A percentile compares a stretch with the other conserved stretches of the same genome.
phyloP scores from a whole-genome alignment of 2,888 invertebrate genomes.

The Uropetala carovei region DNA sequence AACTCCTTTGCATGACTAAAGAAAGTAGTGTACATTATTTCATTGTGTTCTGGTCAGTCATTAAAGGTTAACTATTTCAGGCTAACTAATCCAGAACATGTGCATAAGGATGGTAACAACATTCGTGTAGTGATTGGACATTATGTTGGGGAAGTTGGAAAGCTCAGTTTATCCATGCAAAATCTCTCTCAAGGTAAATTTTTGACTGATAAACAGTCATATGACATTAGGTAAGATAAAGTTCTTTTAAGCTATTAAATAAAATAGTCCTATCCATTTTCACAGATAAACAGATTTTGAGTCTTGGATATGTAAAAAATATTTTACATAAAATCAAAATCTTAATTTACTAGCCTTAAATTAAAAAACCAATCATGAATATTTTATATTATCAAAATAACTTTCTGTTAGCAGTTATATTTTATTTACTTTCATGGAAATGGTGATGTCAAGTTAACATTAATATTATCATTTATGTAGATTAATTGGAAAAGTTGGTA shows the following conservation, averaged over 20 bases:
- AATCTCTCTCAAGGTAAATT: conserved; percentile 87
- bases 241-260: not conserved
- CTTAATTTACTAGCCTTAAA: too few species aligned
- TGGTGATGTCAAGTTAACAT: too few species aligned
- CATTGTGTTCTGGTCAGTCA: too few species aligned
- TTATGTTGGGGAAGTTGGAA: conserved; percentile 86
- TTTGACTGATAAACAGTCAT: not conserved
- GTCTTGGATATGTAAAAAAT: too few species aligned
- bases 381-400: not conserved
- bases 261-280: not conserved
- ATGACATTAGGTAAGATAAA: not conserved
- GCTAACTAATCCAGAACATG: conserved; percentile 75
- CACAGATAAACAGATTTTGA: not conserved
- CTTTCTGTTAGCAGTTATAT: too few species aligned
- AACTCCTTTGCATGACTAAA: too few species aligned
- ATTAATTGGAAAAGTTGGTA: too few species aligned
- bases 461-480: too few species aligned
- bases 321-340: too few species aligned
- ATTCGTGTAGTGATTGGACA: conserved; percentile 92
- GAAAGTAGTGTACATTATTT: too few species aligned
- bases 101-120: conserved; percentile 85
- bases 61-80: not conserved
- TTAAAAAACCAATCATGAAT: not conserved
- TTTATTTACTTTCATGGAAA: too few species aligned
- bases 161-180: conserved; percentile 75